Evolutionary conservation across 1,140 invertebrate species (phyloP), one percentile per base, ranked within the genome.

Genomic region (Trissolcus basalis): DNA sequence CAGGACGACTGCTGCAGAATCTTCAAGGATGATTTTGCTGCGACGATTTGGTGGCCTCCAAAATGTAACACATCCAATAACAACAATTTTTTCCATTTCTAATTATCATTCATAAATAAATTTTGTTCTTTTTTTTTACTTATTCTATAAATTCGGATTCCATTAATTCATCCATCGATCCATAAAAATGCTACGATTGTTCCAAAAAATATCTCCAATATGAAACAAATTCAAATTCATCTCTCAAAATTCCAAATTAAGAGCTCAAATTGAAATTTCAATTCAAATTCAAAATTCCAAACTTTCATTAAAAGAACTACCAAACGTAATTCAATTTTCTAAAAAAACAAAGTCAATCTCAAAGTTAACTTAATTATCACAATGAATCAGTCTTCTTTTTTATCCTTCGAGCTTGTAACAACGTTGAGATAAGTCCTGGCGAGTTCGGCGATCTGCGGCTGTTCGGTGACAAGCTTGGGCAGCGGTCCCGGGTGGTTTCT

Each of bases 371-470:
- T 53, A 10, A 27, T 13, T 77, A 58, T 77, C 68, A 72, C 74
- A 72, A 27, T 53, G 51, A 39, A 32, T 71, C 51, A 58, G 54
- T 64, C 32, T 65, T 53, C 11, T 54, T 19, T 39, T 19, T 12
- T 27, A 3, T 27, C 19, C 14, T 39, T 44, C 2, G n/a, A 39
- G 4, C 12, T 33, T n/a, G 64, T 50, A 41, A 70, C 27, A 0
- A 78, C 55, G 3, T 12, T 65, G 32, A 77, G 74, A 49, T 77
- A 78, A 10, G 69, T 71, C 53, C 61, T 82, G 0, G 80, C 82
- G 0, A 84, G 67, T 11, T 81, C 78, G 1, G 79, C 79, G 45
- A 85, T 80, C 41, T 80, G 81, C 4, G 81, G 77, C 39, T 75
- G 64, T 7, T 71, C 54, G 5, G 54, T 78, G 11, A 65, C 56